phyloP scores from a whole-genome alignment of 30 jellyfish, hydroid and myxozoan genomes.

The Hydractinia symbiolongicarpus region DNA sequence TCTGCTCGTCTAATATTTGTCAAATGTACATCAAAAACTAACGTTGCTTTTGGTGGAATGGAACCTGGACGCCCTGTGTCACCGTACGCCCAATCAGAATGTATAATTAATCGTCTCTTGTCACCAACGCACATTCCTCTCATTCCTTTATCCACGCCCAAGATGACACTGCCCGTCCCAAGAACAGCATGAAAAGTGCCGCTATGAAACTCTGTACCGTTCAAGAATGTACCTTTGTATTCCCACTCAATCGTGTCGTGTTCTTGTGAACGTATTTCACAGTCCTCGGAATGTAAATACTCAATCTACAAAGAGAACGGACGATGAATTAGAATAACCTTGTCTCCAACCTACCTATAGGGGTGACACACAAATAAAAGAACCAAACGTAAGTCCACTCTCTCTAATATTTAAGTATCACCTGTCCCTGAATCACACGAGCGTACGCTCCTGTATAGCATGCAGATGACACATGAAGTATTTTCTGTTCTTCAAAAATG shows the following conservation, averaged over 20 bases:
- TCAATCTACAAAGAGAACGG: constrained; percentile 19
- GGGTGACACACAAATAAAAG: no score
- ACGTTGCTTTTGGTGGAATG: constrained; percentile 44
- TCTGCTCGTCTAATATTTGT: constrained; percentile 9
- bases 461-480: no score
- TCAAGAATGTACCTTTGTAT: constrained; percentile 36
- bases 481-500: no score
- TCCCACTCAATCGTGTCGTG: constrained; percentile 42
- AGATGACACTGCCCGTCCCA: constrained; percentile 36
- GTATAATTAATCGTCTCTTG: constrained; percentile 31
- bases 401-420: no score
- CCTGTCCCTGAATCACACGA: no score
- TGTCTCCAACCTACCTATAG: not conserved
- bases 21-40: constrained; percentile 37
- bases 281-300: not conserved
- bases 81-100: constrained; percentile 50
- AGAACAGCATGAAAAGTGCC: constrained; percentile 28
- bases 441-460: no score
- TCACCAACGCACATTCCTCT: constrained; percentile 44
- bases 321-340: not conserved
- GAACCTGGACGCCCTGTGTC: constrained; percentile 43
- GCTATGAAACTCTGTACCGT: constrained; percentile 38
- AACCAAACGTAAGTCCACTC: no score
- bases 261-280: constrained; percentile 23
- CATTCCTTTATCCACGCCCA: constrained; percentile 43